Percentiles rank a stretch among this genome's conserved stretches.
Evolutionary conservation across 2,797 vertebrate genomes (phyloP).

Genomic region (Pempheris klunzingeri): DNA sequence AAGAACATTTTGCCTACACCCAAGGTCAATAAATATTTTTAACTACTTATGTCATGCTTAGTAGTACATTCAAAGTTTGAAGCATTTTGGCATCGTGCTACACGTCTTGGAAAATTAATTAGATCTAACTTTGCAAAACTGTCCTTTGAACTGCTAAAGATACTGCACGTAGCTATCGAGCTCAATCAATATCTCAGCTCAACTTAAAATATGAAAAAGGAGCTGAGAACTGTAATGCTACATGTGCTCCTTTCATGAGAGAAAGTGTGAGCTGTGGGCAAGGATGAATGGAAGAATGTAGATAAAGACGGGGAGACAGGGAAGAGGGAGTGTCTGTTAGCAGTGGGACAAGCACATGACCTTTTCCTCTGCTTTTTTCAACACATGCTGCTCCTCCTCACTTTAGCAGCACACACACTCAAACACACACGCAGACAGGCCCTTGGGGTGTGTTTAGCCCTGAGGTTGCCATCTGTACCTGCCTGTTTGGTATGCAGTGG

Average conservation of each 20-base stretch:
- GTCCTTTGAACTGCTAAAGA: background rate
- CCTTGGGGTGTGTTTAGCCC: conserved; percentile 75
- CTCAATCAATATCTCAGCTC: background rate
- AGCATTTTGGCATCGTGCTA: background rate
- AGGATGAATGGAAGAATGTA: conserved; percentile 23
- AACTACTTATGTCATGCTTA: background rate
- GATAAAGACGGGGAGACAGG: conserved; percentile 32
- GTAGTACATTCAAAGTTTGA: background rate
- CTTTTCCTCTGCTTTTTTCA: conserved; percentile 62
- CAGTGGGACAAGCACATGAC: conserved; percentile 70
- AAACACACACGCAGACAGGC: conserved; percentile 40
- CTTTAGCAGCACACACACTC: conserved; percentile 30
- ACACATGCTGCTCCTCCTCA: conserved; percentile 47
- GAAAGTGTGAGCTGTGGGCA: conserved; percentile 18
- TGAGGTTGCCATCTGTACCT: conserved; percentile 81
- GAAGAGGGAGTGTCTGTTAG: conserved; percentile 46
- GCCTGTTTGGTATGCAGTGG: conserved; percentile 76
- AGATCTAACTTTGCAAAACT: background rate
- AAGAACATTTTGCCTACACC: background rate
- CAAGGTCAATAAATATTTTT: background rate
- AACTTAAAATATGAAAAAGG: background rate
- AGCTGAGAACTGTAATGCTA: background rate
- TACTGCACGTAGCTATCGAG: background rate
- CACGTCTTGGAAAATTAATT: background rate
- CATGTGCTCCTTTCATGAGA: background rate